Conservation (phyloP, 2,888 invertebrate genomes). For the Meta bourneti region DNA sequence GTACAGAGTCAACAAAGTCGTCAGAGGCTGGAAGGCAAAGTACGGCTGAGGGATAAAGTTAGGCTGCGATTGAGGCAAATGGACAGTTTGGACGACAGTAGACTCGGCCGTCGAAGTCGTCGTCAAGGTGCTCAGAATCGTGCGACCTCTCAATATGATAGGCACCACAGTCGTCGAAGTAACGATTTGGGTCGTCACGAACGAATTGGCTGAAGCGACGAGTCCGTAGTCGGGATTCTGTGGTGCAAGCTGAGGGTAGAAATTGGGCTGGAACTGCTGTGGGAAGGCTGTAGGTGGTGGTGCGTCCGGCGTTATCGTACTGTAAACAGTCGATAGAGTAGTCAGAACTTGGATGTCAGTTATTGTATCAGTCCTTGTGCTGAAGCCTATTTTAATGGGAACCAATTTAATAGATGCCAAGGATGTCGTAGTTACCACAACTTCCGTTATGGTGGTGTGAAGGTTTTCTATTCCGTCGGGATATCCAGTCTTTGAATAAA, state of each 20-base stretch:
- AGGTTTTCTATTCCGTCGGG: constrained; percentile 76
- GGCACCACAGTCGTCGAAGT: constrained; percentile 78
- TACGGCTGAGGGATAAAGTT: constrained; percentile 76
- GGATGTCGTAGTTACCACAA: constrained; percentile 78
- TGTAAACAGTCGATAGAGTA: constrained; percentile 77
- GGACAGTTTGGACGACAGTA: constrained; percentile 77
- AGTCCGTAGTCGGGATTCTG: constrained; percentile 61
- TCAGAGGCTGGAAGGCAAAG: constrained; percentile 76
- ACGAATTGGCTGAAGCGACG: constrained; percentile 76
- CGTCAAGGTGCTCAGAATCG: constrained; percentile 78
- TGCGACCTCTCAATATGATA: constrained; percentile 77
- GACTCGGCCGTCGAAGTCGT: constrained; percentile 77
- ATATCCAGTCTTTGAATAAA: constrained; percentile 74
- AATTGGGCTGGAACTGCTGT: constrained; percentile 73
- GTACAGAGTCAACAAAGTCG: constrained; percentile 78
- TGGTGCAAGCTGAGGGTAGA: constrained; percentile 71
- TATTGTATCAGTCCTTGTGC: constrained; percentile 78
- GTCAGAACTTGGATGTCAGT: constrained; percentile 78
- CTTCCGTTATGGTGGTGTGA: constrained; percentile 78
- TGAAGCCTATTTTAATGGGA: constrained; percentile 78
- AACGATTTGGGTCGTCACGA: constrained; percentile 77
- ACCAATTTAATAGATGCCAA: constrained; percentile 78
- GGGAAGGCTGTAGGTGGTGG: constrained; percentile 75
- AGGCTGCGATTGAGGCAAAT: constrained; percentile 70
- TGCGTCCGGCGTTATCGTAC: constrained; percentile 74